Evolutionary conservation across 2,113 vertebrate genomes (phyloP), one percentile per base, ranked within the genome.

Genomic region (Pogona vitticeps): DNA sequence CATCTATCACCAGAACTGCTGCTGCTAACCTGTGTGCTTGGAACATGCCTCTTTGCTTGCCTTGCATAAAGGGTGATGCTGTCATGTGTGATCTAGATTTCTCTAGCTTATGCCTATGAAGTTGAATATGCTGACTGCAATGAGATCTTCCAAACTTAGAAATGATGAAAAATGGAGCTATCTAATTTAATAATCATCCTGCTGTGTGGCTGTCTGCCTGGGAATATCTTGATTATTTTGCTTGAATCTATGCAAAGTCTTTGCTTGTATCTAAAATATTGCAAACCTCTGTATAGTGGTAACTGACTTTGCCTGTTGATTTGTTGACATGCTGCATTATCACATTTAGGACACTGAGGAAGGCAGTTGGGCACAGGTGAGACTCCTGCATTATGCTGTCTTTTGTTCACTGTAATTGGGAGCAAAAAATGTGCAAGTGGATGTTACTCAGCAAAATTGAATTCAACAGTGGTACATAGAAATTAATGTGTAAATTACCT

Each of bases 361-460:
- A 94, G 98, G 98, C 93, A 99, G 98, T 97, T 99, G 98, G 98
- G 98, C 98, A 84, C 98, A 99, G 98, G 98, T 99, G 97, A 98
- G 98, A 91, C 68, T 78, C 58, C n/a, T 0, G 0, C 31, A 86
- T 87, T 58, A 42, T n/a, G 76, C 3, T 61, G 46, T 59, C 56
- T 14, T 0, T 0, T 0, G 73, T 63, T 71, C 0, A 1, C 61
- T 72, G 18, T 14, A 0, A 23, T 86, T 88, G 46, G 83, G 40
- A 84, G 40, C 5, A 0, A 0, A 2, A 72, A 67, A 26, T 26
- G 23, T 63, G 28, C 21, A 13, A 63, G 13, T 72, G 13, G 12
- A 2, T 13, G 12, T 56, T 36, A 36, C 23, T 2, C 23, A 46
- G 31, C 1, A 46, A 78, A 84, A 63, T 46, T 36, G 68, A 88